Evolutionary conservation across 2,113 vertebrate species (phyloP), one percentile per base, ranked within the genome.

Genomic region (Thamnaconus septentrionalis): DNA sequence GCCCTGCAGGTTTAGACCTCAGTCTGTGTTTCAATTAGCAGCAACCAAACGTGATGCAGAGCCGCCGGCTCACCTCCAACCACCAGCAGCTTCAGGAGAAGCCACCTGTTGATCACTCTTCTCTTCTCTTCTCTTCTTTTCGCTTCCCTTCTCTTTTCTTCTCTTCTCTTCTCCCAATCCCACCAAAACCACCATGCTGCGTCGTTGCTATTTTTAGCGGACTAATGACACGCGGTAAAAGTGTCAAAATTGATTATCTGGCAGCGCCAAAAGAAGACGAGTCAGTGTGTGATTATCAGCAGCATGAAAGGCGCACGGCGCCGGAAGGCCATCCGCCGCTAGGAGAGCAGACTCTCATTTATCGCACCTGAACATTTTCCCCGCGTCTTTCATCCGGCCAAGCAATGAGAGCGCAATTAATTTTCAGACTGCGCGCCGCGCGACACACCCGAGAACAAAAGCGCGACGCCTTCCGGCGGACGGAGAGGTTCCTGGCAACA

Each of bases 331-430:
- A 58, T 53, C 48, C 56, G 42, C 62, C 64, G 67, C 60, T 71
- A 67, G 82, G 79, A 79, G 52, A 73, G 73, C 61, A 76, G 63
- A 61, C 52, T 67, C 72, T 56, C 67, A 75, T 79, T 85, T 75
- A 82, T 87, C 83, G 59, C 80, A 75, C 84, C 65, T 78, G 65
- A 87, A 82, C 75, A 73, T 81, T 84, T 83, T 75, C 72, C 6
- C n/a, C 61, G 41, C 59, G 66, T 80, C 79, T 85, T 86, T 84
- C 73, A 88, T 85, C 82, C 67, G 73, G 60, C 64, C 56, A 46
- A 75, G 82, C 69, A 79, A 76, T 78, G 78, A 84, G 81, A 84
- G 79, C 41, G 65, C 81, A 89, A 88, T 89, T 86, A 83, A 86
- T 89, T 86, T 31, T 82, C 61, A 47, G 0, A 75, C 69, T 82